Conservation (phyloP, 1,140 invertebrate species). For the Hesperophylax magnus region DNA sequence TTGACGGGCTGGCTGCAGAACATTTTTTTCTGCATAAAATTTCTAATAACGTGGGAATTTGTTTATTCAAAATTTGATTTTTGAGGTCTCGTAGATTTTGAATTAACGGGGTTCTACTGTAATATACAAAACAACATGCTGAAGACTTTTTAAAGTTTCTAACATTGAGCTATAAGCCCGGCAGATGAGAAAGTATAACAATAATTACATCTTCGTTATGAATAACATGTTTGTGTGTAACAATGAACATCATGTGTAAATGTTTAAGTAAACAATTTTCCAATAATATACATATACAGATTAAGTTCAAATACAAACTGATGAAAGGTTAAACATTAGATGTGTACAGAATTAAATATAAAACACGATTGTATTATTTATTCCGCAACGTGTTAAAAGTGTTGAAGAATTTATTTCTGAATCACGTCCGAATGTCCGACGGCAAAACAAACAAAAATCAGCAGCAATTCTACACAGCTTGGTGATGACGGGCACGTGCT, state of each 20-base stretch:
- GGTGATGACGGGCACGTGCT: conserved; percentile 46
- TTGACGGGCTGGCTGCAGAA: no score
- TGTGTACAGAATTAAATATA: conserved; percentile 15
- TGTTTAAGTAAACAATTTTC: neutral
- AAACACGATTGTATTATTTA: conserved; percentile 5
- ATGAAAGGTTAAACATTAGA: conserved; percentile 34
- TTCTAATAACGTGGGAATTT: no score
- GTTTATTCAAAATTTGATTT: no score
- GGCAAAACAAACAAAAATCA: conserved; percentile 39
- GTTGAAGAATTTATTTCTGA: conserved; percentile 10
- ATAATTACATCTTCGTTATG: conserved; percentile 9
- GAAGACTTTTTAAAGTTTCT: no score
- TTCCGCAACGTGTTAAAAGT: conserved; percentile 12
- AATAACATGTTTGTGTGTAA: no score
- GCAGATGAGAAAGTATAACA: neutral
- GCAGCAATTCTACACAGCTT: conserved; percentile 32
- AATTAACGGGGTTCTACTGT: no score
- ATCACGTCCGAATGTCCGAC: conserved; percentile 17
- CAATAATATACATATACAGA: conserved; percentile 16
- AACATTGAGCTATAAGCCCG: no score
- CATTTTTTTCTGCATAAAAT: no score
- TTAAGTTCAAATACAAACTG: conserved; percentile 30
- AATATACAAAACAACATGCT: no score
- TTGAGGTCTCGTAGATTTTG: no score
- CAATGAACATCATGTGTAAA: no score